Conservation (phyloP, 2,113 vertebrate genomes). For the Pseudolaguvia tuberculata region DNA sequence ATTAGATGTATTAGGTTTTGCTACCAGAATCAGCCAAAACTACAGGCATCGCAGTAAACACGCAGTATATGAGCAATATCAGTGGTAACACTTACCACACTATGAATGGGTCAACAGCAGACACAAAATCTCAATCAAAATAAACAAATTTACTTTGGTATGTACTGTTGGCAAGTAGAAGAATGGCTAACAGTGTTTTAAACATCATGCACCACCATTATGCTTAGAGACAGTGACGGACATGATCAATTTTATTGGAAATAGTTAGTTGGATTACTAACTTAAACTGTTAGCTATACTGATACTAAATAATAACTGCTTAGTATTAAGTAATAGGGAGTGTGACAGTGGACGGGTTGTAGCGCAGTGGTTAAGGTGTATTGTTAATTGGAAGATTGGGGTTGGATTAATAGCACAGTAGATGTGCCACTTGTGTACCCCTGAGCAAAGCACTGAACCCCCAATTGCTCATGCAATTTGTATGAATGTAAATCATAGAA, state of each 20-base stretch:
- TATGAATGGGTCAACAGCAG: constrained; percentile 33
- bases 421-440: too few relatives aligned
- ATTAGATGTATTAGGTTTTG: constrained; percentile 5
- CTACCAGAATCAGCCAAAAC: too few relatives aligned
- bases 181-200: constrained; percentile 7
- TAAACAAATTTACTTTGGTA: constrained; percentile 31
- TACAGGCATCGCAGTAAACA: too few relatives aligned
- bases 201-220: not conserved
- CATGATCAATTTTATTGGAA: not conserved
- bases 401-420: too few relatives aligned
- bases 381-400: too few relatives aligned
- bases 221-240: not conserved
- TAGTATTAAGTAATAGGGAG: too few relatives aligned
- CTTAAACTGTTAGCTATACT: not conserved
- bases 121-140: constrained; percentile 34
- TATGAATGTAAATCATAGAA: too few relatives aligned
- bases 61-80: constrained; percentile 35
- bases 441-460: too few relatives aligned
- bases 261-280: not conserved
- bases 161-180: constrained; percentile 8
- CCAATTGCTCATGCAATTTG: too few relatives aligned
- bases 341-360: too few relatives aligned
- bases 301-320: too few relatives aligned
- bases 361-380: too few relatives aligned
- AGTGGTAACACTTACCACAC: constrained; percentile 35